Base-by-base conservation (phyloP, 35 echinoderm and acorn worm species). In the Holothuria glaberrima region DNA sequence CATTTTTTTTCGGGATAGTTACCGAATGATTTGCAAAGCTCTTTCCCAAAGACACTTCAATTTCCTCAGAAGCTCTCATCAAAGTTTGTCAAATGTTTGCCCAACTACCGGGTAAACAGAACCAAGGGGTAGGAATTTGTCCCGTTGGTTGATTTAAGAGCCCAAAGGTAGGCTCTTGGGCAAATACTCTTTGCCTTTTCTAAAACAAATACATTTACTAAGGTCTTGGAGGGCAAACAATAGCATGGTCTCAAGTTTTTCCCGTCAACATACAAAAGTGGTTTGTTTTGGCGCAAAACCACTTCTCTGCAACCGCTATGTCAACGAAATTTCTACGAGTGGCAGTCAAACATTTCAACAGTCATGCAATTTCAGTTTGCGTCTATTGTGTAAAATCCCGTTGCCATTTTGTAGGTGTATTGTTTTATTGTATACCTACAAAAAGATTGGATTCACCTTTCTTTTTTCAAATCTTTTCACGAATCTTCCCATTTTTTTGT, bases 201-300 rank as follows among this genome's bases (percentile, higher is more conserved):
- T 78, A 50, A 48, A 78, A 78, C 74, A 78, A 78, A 78, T 78
- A 78, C 50, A 78, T 78, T 78, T 78, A 48, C 74, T 48, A 78
- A 48, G 74, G 74, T 48, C 74, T 78, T 78, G 74, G 13, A 78
- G 50, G 74, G 74, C 74, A 78, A 78, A 78, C 74, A 78, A 78
- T 48, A 78, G 74, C 27, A 7, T 78, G 74, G 44, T 21, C 74
- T 78, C 74, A 18, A 78, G 74, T 48, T 78, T 48, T 48, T 12
- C 44, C 74, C 74, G 74, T 78, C 74, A 48, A 78, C 74, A 78
- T 24, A 78, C 74, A 78, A 78, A 78, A 78, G 74, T 78, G 74
- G 74, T 78, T 78, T 78, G 74, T 78, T 78, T 78, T 78, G 74
- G 74, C 74, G 74, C 35, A 78, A 78, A 78, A 78, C 74, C 74